Evolutionary conservation across 2,888 invertebrate genomes (phyloP), one percentile per base, ranked within the genome.

Genomic region (Serripes groenlandicus): DNA sequence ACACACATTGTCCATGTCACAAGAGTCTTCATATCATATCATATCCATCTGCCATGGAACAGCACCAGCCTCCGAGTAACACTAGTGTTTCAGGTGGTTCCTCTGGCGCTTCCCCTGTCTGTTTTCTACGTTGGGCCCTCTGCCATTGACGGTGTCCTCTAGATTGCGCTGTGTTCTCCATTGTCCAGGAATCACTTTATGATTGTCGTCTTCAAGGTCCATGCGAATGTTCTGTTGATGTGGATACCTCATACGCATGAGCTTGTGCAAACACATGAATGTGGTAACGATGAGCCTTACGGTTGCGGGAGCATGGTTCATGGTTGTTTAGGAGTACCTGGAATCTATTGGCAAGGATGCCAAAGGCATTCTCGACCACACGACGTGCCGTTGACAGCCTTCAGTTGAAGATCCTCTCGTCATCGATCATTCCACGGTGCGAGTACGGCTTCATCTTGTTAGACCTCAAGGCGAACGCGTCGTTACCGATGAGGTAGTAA

Each of bases 331-430:
- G 85, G 37, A 86, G 66, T 68, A 81, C 69, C 70, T 81, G 81
- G 74, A 75, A 82, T n/a, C 76, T 49, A 56, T 54, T 56, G n/a
- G 58, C 64, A 11, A 81, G 58, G 37, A 83, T 77, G 68, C 56
- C 54, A 56, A 56, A 71, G 11, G 81, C 84, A 75, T 87, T 87
- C 75, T 89, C 88, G 18, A 89, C 85, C 4, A 83, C 79, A 15
- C 86, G 54, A 32, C 54, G 30, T 54, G 71, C 56, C 34, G 34
- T 71, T 28, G 71, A 69, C 49, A 69, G 60, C 60, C 60, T 9
- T 7, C 64, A 74, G 52, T 74, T 68, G 68, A 75, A 75, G 32
- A 58, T 73, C 42, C 73, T 37, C 68, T 66, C 66, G 60, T 28
- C 72, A 15, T 54, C 52, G 49, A 30, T 73, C 78, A 78, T 73